Evolutionary conservation across 64 coral and sea anemone genomes (phyloP), one percentile per base, ranked within the genome.

Genomic region (Stichodactyla mertensii): DNA sequence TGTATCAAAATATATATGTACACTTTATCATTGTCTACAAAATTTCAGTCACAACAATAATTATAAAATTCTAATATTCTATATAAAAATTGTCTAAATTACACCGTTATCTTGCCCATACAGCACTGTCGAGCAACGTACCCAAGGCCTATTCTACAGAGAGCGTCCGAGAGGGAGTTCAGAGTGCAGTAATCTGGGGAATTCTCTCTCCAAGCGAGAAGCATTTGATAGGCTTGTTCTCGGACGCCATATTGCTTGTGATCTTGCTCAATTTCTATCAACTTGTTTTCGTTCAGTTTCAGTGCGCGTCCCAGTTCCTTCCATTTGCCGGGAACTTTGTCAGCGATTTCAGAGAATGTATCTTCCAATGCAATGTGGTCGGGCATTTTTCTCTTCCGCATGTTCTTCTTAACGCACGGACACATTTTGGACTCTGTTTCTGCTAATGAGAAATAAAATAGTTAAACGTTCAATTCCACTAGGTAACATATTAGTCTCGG

Each of bases 211-310:
- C 92, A 98, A 61, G 92, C 92, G 8, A 89, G 26, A 10, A 98
- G 69, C 92, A 98, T 94, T 71, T 98, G 95, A 79, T 87, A 89
- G 5, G 92, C 87, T 67, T 98, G 89, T 26, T 98, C 95, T 5
- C 88, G 89, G 22, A 98, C 85, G 24, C 95, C 87, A 71, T 92
- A 87, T 4, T 94, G 86, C 27, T 83, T 92, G 15, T 84, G 87
- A 85, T 98, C 88, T 5, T 78, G 83, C 85, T 98, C 95, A n/a
- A 98, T 98, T 87, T 92, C 92, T 11, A 78, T 56, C 2, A 98
- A 85, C 77, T 91, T 93, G 18, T 6, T 89, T 28, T 98, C 89
- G 64, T 89, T 80, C 2, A 98, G 27, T 6, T 79, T 86, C 77
- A 98, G 61, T 28, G 88, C 86, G 60, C 95, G 78, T 16, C 92